These are phyloP conservation scores for Umimayanthus kanabou DNA, from an alignment of 92 coral and sea anemone genomes.

Conservation along the genomic window DNA sequence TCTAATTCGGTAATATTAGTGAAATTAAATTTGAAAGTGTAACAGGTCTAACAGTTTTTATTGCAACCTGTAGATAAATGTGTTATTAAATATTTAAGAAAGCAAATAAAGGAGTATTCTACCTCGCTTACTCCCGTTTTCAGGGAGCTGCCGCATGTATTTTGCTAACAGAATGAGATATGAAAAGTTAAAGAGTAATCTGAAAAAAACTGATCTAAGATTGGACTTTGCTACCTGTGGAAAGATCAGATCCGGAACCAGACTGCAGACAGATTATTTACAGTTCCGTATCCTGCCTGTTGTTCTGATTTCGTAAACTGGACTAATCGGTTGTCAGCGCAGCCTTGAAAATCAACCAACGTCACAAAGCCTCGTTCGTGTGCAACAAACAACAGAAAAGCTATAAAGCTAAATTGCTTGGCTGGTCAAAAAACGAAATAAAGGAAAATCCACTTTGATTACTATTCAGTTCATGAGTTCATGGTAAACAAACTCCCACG, in stretches of 20 bases:
- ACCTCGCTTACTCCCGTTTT: too few relatives aligned
- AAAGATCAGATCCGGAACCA: background rate
- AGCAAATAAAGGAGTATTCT: too few relatives aligned
- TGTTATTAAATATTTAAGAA: too few relatives aligned
- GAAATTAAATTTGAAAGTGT: background rate
- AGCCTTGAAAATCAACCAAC: background rate
- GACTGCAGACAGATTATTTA: background rate
- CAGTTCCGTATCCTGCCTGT: background rate
- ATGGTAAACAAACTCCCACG: background rate
- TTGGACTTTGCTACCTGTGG: background rate
- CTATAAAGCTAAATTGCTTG: background rate
- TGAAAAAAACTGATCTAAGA: background rate
- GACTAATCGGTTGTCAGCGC: background rate
- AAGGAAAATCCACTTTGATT: too few relatives aligned
- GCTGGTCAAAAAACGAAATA: background rate
- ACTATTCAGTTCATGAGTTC: background rate
- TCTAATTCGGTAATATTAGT: background rate
- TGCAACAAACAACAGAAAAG: background rate
- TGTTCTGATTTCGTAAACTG: background rate
- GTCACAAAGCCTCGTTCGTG: too few relatives aligned
- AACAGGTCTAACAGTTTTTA: background rate
- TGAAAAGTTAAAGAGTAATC: background rate
- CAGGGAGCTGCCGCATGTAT: too few relatives aligned
- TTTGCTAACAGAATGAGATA: background rate
- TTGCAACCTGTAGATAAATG: background rate